Evolutionary conservation across 2,113 vertebrate genomes (phyloP).

Genomic region (human (Homo sapiens)): DNA sequence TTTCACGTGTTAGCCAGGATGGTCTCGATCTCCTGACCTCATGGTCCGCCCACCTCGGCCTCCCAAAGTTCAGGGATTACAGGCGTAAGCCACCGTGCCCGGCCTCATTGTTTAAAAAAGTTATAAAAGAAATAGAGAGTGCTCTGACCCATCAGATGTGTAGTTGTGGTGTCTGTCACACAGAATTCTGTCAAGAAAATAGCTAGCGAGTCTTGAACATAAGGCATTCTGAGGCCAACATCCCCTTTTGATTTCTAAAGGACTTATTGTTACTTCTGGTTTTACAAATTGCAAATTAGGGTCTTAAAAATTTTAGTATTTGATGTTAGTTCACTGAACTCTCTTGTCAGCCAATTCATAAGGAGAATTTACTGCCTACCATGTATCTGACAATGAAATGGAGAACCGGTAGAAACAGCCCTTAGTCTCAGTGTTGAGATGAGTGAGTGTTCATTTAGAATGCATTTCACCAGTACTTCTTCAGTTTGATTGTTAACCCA

Average conservation of each 20-base stretch:
- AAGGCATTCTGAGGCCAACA: not conserved
- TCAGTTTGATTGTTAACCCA: not conserved
- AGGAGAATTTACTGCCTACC: slow-evolving; percentile 42
- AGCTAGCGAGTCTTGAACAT: not conserved
- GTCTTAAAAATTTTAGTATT: not conserved
- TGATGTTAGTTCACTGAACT: slow-evolving; percentile 24
- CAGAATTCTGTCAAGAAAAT: slow-evolving; percentile 33
- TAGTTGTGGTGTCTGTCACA: not conserved
- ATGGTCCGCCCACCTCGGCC: too few species aligned
- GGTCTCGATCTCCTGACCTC: too few species aligned
- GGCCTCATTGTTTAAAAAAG: slow-evolving; percentile 15
- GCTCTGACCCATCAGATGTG: not conserved
- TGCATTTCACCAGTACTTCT: not conserved
- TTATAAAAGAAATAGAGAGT: not conserved
- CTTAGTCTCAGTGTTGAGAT: not conserved
- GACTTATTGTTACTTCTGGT: slow-evolving; percentile 20
- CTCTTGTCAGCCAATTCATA: slow-evolving; percentile 12
- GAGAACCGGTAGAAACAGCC: not conserved
- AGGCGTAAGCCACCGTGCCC: too few species aligned
- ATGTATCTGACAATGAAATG: not conserved
- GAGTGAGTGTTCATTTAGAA: not conserved
- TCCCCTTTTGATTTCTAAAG: slow-evolving; percentile 60
- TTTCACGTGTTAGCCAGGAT: too few species aligned
- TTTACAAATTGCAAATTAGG: slow-evolving; percentile 54
- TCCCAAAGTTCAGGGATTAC: too few species aligned